These are phyloP conservation scores for Cepphus grylle DNA, from an alignment of 2,113 vertebrate species.

Conservation along the genomic window DNA sequence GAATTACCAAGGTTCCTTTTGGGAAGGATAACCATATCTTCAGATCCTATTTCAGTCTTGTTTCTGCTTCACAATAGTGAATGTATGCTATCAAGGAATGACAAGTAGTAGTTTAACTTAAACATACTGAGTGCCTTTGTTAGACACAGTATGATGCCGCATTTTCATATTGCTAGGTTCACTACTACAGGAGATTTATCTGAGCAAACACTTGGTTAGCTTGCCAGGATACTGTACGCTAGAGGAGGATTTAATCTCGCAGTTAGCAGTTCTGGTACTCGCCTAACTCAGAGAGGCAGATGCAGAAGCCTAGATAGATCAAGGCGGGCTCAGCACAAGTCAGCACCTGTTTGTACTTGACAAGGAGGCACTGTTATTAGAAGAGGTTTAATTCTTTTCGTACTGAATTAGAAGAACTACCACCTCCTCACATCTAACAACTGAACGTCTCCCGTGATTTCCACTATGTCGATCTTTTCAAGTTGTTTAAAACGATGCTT, in stretches of 20 bases:
- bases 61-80: not conserved
- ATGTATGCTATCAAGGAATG: not conserved
- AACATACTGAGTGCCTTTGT: not conserved
- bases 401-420: slow-evolving; percentile 47
- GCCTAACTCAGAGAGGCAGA: not conserved
- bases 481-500: slow-evolving; percentile 88
- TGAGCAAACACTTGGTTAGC: not conserved
- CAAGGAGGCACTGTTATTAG: not conserved
- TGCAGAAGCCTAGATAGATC: not conserved
- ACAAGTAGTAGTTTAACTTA: not conserved
- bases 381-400: not conserved
- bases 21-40: not conserved
- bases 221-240: not conserved
- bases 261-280: not conserved
- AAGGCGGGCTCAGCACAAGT: not conserved
- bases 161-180: slow-evolving; percentile 10
- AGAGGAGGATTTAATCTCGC: not conserved
- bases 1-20: not conserved
- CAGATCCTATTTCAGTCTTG: not conserved
- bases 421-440: slow-evolving; percentile 78
- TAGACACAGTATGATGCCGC: not conserved
- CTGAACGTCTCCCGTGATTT: slow-evolving; percentile 78
- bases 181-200: not conserved
- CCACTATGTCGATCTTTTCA: slow-evolving; percentile 71
- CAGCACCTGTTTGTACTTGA: not conserved